Base-by-base conservation (phyloP, 1,140 invertebrate genomes). In the Ptiloglossa arizonensis region DNA sequence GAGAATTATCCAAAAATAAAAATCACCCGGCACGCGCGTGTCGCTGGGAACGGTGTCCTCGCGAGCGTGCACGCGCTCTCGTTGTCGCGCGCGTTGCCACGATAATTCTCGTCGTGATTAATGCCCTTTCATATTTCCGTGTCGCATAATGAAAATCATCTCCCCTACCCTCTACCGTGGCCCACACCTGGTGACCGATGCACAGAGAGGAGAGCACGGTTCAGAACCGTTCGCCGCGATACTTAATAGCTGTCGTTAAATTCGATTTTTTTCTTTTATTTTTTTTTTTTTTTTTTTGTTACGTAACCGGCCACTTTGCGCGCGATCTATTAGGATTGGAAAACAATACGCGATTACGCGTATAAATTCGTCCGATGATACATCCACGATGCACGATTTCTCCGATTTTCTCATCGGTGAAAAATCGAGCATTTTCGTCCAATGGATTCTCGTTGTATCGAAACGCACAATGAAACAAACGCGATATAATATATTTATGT, bases 21-120 rank as follows among this genome's bases (percentile, higher is more conserved):
- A 68, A 15, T 56, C n/a, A 15, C 22, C 6, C 9, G n/a, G n/a
- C n/a, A n/a, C n/a, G n/a, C 3, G 13, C 54, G 54, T 29, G 1
- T 29, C 24, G 27, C 4, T 50, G 17, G 2, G 17, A 5, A 27
- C 1, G 22, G 15, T 17, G 22, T 1, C 2, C 2, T 5, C 48
- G 48, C 67, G n/a, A 0, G 13, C n/a, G 17, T 22, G 22, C 32
- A 13, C 2, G n/a, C 44, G 19, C 27, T 11, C 59, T 5, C 52
- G 5, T n/a, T 46, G 44, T 46, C 4, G 22, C 27, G 19, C n/a
- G n/a, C n/a, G 35, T 64, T 50, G n/a, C 29, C 17, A 1, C 15
- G 54, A 80, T 67, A 60, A 77, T 71, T 82, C 41, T 24, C 5
- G 15, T 0, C 52, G n/a, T 64, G 69, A 81, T 74, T 79, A 81